Percentiles rank a stretch among this genome's conserved stretches.
Evolutionary conservation across 2,888 invertebrate genomes (phyloP).

Genomic region (Drosophila subquinaria): DNA sequence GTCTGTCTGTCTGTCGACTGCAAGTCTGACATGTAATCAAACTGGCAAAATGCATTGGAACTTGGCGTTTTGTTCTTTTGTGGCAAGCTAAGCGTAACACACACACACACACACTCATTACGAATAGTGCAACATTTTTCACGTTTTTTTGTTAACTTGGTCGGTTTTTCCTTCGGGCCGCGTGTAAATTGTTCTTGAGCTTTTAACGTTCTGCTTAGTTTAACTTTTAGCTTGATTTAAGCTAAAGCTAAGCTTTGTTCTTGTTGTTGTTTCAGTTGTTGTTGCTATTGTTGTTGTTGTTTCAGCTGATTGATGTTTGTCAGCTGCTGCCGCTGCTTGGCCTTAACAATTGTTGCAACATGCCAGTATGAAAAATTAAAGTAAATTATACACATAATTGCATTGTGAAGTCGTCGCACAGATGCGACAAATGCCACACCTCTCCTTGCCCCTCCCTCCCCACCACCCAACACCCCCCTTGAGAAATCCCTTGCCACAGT

Average conservation of each 20-base stretch:
- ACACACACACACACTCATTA: constrained; percentile 15
- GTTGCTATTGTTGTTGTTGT: constrained; percentile 12
- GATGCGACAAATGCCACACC: constrained; percentile 57
- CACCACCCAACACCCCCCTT: neutral
- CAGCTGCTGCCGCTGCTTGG: constrained; percentile 62
- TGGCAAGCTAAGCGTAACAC: constrained; percentile 75
- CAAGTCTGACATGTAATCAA: constrained; percentile 67
- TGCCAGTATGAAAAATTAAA: constrained; percentile 62
- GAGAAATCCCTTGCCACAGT: constrained; percentile 20
- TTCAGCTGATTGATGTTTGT: constrained; percentile 70
- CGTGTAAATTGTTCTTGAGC: constrained; percentile 71
- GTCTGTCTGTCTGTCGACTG: constrained; percentile 34
- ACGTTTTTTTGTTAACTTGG: constrained; percentile 70
- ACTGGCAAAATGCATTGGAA: constrained; percentile 49
- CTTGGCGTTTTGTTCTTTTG: constrained; percentile 68
- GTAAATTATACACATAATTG: constrained; percentile 75
- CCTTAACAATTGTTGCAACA: constrained; percentile 72
- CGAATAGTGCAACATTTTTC: constrained; percentile 61
- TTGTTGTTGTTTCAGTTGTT: constrained; percentile 26
- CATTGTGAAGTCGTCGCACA: constrained; percentile 36
- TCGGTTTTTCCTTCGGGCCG: constrained; percentile 48
- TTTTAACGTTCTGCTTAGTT: constrained; percentile 76
- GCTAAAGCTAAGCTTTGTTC: constrained; percentile 15
- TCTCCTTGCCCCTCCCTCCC: neutral
- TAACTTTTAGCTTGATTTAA: constrained; percentile 48